Evolutionary conservation across 1,140 invertebrate genomes (phyloP), one percentile per base, ranked within the genome.

Genomic region (Panagrolaimus sp.): DNA sequence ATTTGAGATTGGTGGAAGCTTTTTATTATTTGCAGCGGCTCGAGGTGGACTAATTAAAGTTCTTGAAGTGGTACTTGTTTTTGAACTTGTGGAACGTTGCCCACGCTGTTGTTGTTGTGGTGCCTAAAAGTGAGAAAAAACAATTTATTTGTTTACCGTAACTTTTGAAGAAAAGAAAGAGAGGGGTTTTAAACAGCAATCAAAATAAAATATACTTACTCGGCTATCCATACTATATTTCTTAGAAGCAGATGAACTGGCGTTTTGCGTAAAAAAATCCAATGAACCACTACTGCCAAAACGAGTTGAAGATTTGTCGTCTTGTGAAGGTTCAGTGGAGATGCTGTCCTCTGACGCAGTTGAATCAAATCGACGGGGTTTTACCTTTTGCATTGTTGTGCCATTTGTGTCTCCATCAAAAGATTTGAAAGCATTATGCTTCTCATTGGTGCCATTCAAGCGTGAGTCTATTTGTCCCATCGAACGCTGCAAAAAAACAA

Each of bases 301-400:
- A 58, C 58, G 67, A 17, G 67, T 21, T 38, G 58, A 44, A 43
- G 44, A 26, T 47, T 67, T 43, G 65, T 68, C 67, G 10, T 68
- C 67, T 8, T 21, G 55, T 43, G 47, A 68, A 8, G 67, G 52
- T 28, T 58, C 52, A 12, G 52, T 58, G 52, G 52, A 58, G 14
- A 58, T 28, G 28, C 52, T 68, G 44, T 68, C 67, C 47, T 68
- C 67, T n/a, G 67, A 68, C n/a, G 67, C 58, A 17, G 67, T 68
- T 17, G 67, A 68, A 38, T 68, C 67, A 46, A 58, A 58, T 15
- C 67, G 46, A 26, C 48, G 58, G 48, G 67, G 67, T 63, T 58
- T 58, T 28, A 58, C 52, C 52, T 58, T 58, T 58, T 21, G 52
- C 52, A 58, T 21, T 21, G 52, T 58, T 21, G 14, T 28, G 52